Percentiles rank a stretch among this genome's conserved stretches.
These are phyloP conservation scores for Nomada ruficornis DNA, from an alignment of 2,888 invertebrate species.

Conservation along the genomic window DNA sequence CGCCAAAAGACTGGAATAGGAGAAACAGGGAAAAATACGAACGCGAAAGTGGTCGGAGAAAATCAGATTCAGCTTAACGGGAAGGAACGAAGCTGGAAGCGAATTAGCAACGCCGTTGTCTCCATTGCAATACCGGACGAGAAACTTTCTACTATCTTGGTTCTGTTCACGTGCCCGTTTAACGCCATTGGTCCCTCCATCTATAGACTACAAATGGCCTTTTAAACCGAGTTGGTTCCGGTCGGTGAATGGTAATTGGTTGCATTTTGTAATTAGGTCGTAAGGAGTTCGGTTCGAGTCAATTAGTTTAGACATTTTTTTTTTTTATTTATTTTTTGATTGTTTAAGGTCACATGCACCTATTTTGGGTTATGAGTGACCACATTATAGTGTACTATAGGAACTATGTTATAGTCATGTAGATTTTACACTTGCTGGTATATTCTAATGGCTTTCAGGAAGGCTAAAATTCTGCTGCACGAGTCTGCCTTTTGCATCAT, in stretches of 20 bases:
- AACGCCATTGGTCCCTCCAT: neutral
- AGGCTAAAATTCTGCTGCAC: no score
- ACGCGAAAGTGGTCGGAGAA: slow-evolving; percentile 36
- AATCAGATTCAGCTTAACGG: slow-evolving; percentile 61
- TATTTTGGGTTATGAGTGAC: no score
- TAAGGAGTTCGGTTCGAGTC: neutral
- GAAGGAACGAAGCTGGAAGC: slow-evolving; percentile 23
- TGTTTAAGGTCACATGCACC: no score
- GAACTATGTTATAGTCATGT: no score
- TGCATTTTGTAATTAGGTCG: neutral
- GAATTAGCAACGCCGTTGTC: slow-evolving; percentile 34
- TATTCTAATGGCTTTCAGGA: no score
- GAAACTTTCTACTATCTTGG: neutral
- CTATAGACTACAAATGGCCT: neutral
- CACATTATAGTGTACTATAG: no score
- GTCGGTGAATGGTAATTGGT: neutral
- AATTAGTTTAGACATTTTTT: neutral
- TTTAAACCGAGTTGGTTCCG: neutral
- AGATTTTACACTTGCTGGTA: no score
- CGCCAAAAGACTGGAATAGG: slow-evolving; percentile 1
- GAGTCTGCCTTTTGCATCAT: no score
- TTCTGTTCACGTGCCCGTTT: slow-evolving; percentile 2
- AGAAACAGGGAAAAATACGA: neutral
- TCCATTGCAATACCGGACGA: slow-evolving; percentile 29
- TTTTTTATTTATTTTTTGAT: no score